Evolutionary conservation across 2,113 vertebrate genomes (phyloP).

Genomic region (Girardinichthys multiradiatus): DNA sequence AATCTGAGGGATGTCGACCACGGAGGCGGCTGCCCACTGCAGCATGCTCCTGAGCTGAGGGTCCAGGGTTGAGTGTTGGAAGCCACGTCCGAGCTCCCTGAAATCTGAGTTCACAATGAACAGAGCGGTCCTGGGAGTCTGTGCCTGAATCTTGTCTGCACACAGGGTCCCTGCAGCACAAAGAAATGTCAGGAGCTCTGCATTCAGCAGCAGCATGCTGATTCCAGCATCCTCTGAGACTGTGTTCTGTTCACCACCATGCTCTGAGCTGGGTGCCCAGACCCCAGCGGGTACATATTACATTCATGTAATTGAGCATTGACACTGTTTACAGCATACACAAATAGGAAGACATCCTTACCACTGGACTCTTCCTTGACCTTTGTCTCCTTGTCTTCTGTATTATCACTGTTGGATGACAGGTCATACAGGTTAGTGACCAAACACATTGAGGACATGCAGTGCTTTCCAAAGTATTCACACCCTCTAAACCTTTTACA

Average conservation of each 20-base stretch:
- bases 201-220: neutral
- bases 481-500: no score
- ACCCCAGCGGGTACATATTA: neutral
- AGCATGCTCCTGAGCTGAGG: conserved; percentile 87
- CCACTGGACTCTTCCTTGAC: conserved; percentile 84
- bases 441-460: neutral
- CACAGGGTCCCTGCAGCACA: conserved; percentile 77
- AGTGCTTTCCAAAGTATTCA: no score
- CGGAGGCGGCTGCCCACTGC: conserved; percentile 94
- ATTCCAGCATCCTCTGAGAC: no score
- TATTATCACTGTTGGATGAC: conserved; percentile 85
- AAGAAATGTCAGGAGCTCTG: neutral
- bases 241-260: neutral
- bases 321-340: neutral
- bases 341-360: conserved; percentile 63
- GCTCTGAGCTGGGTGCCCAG: conserved; percentile 49
- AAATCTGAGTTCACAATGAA: conserved; percentile 85
- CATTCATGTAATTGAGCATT: no score
- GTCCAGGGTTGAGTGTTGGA: conserved; percentile 82
- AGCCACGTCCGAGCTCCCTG: conserved; percentile 77
- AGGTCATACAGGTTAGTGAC: conserved; percentile 45
- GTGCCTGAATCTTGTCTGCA: conserved; percentile 65
- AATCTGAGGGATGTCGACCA: conserved; percentile 84
- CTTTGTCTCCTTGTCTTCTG: conserved; percentile 92
- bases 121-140: conserved; percentile 70